Percentiles rank a stretch among this genome's conserved stretches.
These are phyloP conservation scores for Zootermopsis nevadensis DNA, from an alignment of 2,888 invertebrate species.

Conservation along the genomic window DNA sequence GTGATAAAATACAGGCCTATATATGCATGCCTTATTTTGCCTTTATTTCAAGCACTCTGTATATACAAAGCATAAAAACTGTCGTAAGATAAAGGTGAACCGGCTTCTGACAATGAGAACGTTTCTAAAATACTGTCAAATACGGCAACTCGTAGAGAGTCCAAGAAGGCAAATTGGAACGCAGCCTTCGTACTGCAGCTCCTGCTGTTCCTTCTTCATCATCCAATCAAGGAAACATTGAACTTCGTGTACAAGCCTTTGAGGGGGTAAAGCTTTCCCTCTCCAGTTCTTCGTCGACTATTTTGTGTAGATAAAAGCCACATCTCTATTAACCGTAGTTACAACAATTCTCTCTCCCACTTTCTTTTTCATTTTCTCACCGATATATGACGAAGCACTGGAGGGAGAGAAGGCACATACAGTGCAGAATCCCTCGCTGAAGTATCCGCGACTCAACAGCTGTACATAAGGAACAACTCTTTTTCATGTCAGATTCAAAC, in stretches of 20 bases:
- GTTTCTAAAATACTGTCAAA: too few relatives aligned
- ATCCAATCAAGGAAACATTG: slow-evolving; percentile 30
- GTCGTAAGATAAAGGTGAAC: too few relatives aligned
- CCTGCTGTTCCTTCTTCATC: slow-evolving; percentile 6
- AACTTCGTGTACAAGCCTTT: not conserved
- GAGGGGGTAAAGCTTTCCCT: not conserved
- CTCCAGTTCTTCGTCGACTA: not conserved
- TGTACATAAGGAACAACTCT: not conserved
- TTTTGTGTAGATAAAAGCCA: slow-evolving; percentile 26
- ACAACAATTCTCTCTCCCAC: not conserved
- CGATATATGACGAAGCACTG: not conserved
- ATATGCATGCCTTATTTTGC: too few relatives aligned
- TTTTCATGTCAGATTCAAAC: not conserved
- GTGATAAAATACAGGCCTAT: too few relatives aligned
- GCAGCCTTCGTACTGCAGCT: not conserved
- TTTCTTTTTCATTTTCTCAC: slow-evolving; percentile 8
- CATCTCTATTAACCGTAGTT: slow-evolving; percentile 32
- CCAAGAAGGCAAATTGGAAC: not conserved
- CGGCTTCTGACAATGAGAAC: too few relatives aligned
- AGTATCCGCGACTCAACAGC: not conserved
- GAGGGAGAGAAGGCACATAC: not conserved
- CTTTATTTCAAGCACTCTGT: too few relatives aligned
- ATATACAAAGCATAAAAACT: too few relatives aligned
- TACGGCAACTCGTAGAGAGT: not conserved
- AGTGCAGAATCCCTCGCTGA: not conserved